Evolutionary conservation across 2,888 invertebrate species (phyloP), one percentile per base, ranked within the genome.

Genomic region (Portevinia maculata): DNA sequence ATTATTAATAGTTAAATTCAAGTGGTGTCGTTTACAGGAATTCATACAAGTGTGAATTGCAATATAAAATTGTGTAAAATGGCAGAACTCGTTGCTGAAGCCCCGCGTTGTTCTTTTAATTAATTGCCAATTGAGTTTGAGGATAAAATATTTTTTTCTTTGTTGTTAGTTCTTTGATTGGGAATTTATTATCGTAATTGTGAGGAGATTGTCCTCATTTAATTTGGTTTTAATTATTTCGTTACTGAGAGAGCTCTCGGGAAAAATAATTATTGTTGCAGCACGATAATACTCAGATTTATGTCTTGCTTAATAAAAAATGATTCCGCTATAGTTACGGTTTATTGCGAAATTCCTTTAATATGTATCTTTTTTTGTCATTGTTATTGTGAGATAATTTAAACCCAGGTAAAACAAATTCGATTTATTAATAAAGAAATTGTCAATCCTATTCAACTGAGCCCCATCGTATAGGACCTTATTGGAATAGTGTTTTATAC

Each of bases 221-320:
- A 44, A 53, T 64, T 78, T 70, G 34, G 50, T 70, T 74, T 79
- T 62, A 70, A 74, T 81, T 64, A 59, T 70, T 62, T 64, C 55
- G 39, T 70, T 69, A 28, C 69, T 55, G 37, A 13, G n/a, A 57
- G 15, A 21, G 13, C 17, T 52, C 24, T 37, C 30, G 11, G 15
- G 3, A 32, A 62, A 39, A 39, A 59, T 64, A 69, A 75, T 59
- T 75, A 57, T 59, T 34, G 21, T 46, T 41, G 28, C 57, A 30
- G 17, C 32, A 70, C 57, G 70, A 75, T 64, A 46, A 62, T 44
- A 21, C 3, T 19, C 19, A 59, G 75, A 81, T 75, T 62, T 46
- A 75, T 75, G 57, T 39, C 41, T 19, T 41, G 32, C 13, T 74
- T 60, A 74, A 70, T 69, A 62, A 32, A 65, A 79, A 60, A 79